Evolutionary conservation across 2,797 vertebrate species (phyloP), one percentile per base, ranked within the genome.

Genomic region (Sebastes oblongus): DNA sequence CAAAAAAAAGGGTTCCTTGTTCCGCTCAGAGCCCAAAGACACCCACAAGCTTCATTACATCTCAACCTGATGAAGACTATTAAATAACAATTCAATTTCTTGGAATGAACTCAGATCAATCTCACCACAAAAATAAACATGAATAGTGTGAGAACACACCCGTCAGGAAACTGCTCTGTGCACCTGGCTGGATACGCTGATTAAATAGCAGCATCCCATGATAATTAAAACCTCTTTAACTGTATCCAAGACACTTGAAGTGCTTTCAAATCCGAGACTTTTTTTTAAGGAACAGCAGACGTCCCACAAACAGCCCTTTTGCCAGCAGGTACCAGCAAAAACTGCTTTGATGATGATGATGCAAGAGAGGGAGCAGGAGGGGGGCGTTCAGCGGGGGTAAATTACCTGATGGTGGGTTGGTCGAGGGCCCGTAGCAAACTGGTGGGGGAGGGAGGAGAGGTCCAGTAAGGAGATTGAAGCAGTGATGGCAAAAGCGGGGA

Each of bases 331-430:
- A 84, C 66, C 67, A 72, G 67, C 72, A 79, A 88, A 87, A 86
- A 88, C 80, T 75, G 79, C 81, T 86, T 84, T 89, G 73, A 90
- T 89, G 90, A 79, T 69, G 82, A 87, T 85, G 85, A 85, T 52
- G 88, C 79, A 65, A 87, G 59, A 89, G 76, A 77, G 61, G 69
- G 69, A 89, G 85, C 84, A 86, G 86, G 78, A 86, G 84, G 85
- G 78, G 86, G 79, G 60, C 5, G 9, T 84, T 84, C 82, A 90
- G 89, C 79, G 3, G 82, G 88, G 90, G 87, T 75, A 82, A 92
- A 93, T 96, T 99, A 99, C 98, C 98, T 99, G 98, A 95, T 99
- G 98, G 96, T 99, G 98, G 95, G 97, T 96, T 93, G 97, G 97
- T 96, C 98, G 97, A 95, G 98, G 98, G 95, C 98, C 98, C 92